Evolutionary conservation across 2,797 vertebrate genomes (phyloP).

Genomic region (Malacoraja senta): DNA sequence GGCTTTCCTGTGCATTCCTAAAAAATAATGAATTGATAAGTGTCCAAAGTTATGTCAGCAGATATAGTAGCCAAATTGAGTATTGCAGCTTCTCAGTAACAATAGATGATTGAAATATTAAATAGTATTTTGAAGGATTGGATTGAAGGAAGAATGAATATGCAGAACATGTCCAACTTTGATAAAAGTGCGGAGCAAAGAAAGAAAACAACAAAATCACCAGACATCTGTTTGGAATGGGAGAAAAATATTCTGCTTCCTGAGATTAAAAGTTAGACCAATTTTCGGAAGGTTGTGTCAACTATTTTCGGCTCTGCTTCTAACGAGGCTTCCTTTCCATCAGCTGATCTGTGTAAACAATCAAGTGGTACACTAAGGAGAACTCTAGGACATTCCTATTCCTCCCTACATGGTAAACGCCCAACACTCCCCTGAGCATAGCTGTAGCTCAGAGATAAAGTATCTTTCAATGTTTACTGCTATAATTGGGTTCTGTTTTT

Average conservation of each 20-base stretch:
- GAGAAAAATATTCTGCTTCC: conserved; percentile 3
- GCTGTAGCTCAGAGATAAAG: conserved; percentile 14
- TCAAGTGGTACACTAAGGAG: background rate
- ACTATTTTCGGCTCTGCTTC: conserved; percentile 7
- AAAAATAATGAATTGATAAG: background rate
- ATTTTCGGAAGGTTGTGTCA: background rate
- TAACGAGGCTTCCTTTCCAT: background rate
- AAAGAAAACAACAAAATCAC: background rate
- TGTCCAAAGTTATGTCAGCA: background rate
- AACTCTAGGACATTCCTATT: background rate
- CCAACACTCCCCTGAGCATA: background rate
- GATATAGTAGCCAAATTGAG: background rate
- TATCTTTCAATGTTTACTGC: background rate
- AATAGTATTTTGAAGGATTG: background rate
- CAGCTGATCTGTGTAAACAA: conserved; percentile 10
- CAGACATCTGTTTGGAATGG: conserved; percentile 12
- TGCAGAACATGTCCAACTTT: background rate
- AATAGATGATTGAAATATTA: background rate
- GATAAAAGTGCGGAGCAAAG: background rate
- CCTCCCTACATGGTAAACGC: background rate
- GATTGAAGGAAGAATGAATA: background rate
- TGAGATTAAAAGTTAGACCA: conserved; percentile 7
- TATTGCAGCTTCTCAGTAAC: background rate
- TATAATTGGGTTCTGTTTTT: background rate
- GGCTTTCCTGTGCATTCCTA: background rate